Percentiles rank a stretch among this genome's conserved stretches.
Evolutionary conservation across 1,140 invertebrate genomes (phyloP).

Genomic region (Ectropis grisescens): DNA sequence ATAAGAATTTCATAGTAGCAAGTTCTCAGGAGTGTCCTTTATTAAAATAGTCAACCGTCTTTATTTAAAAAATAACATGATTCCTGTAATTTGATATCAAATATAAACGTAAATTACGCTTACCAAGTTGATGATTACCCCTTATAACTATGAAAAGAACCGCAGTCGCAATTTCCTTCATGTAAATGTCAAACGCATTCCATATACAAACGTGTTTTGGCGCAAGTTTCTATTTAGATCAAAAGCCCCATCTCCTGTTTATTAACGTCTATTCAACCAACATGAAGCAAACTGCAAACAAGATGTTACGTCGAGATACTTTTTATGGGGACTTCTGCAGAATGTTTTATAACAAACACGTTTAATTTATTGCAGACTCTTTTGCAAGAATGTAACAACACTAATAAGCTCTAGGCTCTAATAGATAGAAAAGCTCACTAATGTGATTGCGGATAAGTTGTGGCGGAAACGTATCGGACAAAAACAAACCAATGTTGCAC

Average conservation of each 20-base stretch:
- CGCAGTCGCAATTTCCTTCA: neutral
- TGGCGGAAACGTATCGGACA: slow-evolving; percentile 39
- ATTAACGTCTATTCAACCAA: slow-evolving; percentile 12
- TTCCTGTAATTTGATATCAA: too few species aligned
- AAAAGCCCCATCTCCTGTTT: slow-evolving; percentile 14
- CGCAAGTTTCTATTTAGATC: slow-evolving; percentile 10
- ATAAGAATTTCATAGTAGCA: too few species aligned
- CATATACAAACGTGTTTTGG: neutral
- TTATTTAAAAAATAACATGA: too few species aligned
- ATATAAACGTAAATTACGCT: too few species aligned
- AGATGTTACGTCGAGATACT: slow-evolving; percentile 4
- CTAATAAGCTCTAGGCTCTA: slow-evolving; percentile 11
- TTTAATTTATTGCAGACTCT: slow-evolving; percentile 7
- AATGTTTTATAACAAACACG: slow-evolving; percentile 3
- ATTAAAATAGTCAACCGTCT: too few species aligned
- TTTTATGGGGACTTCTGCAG: slow-evolving; percentile 2
- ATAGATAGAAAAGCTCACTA: slow-evolving; percentile 6
- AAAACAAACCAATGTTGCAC: slow-evolving; percentile 45
- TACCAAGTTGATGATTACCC: too few species aligned
- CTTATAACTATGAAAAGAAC: too few species aligned
- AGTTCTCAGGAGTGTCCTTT: too few species aligned
- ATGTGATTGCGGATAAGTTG: slow-evolving; percentile 18
- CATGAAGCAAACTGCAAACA: slow-evolving; percentile 10
- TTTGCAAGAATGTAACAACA: slow-evolving; percentile 5
- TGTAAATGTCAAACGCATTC: slow-evolving; percentile 2